These are phyloP conservation scores for Geothlypis trichas DNA, from an alignment of 2,113 vertebrate species.

Conservation along the genomic window DNA sequence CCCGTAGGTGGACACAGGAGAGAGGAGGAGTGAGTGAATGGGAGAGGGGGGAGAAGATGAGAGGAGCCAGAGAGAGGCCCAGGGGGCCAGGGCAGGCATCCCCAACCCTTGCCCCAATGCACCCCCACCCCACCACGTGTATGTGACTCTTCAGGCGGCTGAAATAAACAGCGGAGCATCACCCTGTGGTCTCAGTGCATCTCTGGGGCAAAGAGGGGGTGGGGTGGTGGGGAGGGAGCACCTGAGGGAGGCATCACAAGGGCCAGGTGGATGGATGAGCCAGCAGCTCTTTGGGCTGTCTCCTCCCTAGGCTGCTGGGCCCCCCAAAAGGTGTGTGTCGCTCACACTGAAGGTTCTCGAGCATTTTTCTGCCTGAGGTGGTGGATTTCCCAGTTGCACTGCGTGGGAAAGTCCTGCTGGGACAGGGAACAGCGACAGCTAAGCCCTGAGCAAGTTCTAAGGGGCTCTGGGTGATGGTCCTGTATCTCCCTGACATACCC, in stretches of 20 bases:
- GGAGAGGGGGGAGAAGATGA: conserved; percentile 56
- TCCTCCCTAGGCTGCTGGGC: not conserved
- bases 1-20: conserved; percentile 74
- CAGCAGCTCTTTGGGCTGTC: fast-evolving
- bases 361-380: not conserved
- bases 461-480: not conserved
- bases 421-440: not conserved
- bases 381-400: not conserved
- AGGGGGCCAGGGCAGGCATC: conserved; percentile 38
- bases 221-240: not conserved
- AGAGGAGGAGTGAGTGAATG: conserved; percentile 63
- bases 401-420: not conserved
- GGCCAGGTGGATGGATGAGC: not conserved
- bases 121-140: conserved; percentile 35
- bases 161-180: conserved; percentile 77
- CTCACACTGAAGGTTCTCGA: not conserved
- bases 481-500: fast-evolving
- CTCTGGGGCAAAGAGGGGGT: not conserved
- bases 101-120: conserved; percentile 29
- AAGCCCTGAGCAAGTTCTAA: not conserved
- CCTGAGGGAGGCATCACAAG: fast-evolving
- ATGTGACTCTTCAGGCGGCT: conserved; percentile 65
- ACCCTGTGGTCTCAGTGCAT: not conserved
- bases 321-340: fast-evolving
- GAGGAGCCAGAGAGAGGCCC: conserved; percentile 66